These are phyloP conservation scores for Plebejus argus DNA, from an alignment of 2,888 invertebrate species.

Conservation along the genomic window DNA sequence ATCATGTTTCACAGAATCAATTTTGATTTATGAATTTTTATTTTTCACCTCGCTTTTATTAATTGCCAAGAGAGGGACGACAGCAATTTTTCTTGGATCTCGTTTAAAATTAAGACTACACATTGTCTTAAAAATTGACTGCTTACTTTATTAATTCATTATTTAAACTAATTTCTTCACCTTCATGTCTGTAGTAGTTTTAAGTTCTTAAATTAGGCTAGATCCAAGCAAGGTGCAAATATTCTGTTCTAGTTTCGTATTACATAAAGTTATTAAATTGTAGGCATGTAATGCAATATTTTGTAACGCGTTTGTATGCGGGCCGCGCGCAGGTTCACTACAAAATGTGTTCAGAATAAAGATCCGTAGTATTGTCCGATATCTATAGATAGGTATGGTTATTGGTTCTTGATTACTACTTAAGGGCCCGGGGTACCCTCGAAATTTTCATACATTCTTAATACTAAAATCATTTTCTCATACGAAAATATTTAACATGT, in stretches of 20 bases:
- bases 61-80: neutral
- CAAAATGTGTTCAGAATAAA: constrained; percentile 8
- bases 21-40: constrained; percentile 17
- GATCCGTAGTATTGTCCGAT: constrained; percentile 7
- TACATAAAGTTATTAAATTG: constrained; percentile 16
- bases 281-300: neutral
- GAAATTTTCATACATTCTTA: too few relatives aligned
- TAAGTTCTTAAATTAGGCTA: neutral
- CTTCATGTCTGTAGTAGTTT: too few relatives aligned
- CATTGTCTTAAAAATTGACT: neutral
- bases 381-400: neutral
- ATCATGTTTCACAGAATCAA: constrained; percentile 21
- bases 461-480: too few relatives aligned
- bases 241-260: neutral
- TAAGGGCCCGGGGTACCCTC: too few relatives aligned
- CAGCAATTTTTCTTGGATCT: neutral
- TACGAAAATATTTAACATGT: too few relatives aligned
- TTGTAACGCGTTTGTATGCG: neutral
- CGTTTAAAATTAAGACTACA: neutral
- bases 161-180: too few relatives aligned
- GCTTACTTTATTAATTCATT: neutral
- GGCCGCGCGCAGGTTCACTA: neutral
- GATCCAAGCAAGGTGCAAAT: neutral
- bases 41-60: neutral
- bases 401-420: neutral